Evolutionary conservation across 2,888 invertebrate species (phyloP).

Genomic region (Calameuta filiformis): DNA sequence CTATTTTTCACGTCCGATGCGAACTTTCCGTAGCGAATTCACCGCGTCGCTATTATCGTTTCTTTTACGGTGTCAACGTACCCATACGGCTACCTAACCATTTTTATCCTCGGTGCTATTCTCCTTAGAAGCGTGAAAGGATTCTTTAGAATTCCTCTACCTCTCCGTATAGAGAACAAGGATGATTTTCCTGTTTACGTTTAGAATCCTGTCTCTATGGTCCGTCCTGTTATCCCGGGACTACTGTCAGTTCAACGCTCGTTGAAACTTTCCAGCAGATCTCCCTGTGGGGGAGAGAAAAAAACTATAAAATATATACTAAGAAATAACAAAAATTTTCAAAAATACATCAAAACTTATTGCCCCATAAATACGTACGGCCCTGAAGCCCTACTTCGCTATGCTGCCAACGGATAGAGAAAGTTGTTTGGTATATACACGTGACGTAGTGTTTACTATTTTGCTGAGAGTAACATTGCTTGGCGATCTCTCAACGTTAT

Average conservation of each 20-base stretch:
- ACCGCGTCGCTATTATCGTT: constrained; percentile 44
- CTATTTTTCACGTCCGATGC: neutral
- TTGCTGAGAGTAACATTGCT: neutral
- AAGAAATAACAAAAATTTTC: neutral
- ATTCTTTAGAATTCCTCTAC: neutral
- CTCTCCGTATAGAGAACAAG: neutral
- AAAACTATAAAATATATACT: neutral
- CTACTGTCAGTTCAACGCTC: neutral
- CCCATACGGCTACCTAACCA: neutral
- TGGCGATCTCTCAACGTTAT: neutral
- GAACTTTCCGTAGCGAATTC: constrained; percentile 41
- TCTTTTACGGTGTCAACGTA: constrained; percentile 29
- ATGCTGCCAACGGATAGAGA: neutral
- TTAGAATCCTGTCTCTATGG: neutral
- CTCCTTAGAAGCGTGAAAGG: neutral
- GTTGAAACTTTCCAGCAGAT: neutral
- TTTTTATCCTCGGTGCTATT: neutral
- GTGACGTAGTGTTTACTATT: constrained; percentile 2
- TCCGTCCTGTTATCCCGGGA: neutral
- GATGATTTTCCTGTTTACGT: neutral
- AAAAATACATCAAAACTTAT: neutral
- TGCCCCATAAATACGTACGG: neutral
- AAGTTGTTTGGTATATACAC: neutral
- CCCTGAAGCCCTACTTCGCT: neutral
- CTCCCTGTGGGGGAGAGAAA: neutral